Evolutionary conservation across 2,113 vertebrate species (phyloP), one percentile per base, ranked within the genome.

Genomic region (Chitala chitala): DNA sequence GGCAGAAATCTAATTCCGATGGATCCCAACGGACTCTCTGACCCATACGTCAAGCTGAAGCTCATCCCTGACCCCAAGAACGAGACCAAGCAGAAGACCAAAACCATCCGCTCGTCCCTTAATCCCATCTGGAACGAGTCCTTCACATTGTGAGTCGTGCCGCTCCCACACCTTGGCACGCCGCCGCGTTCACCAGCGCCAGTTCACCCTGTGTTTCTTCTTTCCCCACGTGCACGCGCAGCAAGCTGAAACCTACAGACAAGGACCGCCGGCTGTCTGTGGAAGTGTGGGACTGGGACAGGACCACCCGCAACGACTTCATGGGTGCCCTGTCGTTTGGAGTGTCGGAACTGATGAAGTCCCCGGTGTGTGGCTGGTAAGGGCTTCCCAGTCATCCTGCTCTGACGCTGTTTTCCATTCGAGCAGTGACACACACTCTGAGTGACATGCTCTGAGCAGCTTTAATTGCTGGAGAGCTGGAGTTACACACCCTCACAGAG

Each of bases 251-350:
- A 79, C 84, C 94, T 1, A 76, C 92, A 3, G 96, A 99, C 82
- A 99, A 98, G 85, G 96, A 98, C 82, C 94, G 96, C 53, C 87
- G 96, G 66, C 90, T 99, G 26, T 96, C 95, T 0, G 89, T 99
- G 6, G 96, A 99, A 81, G 92, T 99, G 66, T 99, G 96, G 96
- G 96, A 99, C 85, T 99, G 96, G 96, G 96, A 99, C 80, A 91
- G 96, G 44, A 98, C 96, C 65, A 98, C 96, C 29, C 88, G 96
- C 81, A 99, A 99, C 2, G 96, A 99, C 87, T 99, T 99, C 86
- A 99, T 99, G 96, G 96, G 96, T 2, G 91, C 95, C 1, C 92
- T 98, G 36, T 99, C 96, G 5, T 99, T 99, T 29, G 96, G 96
- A 0, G 95, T 99, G 36, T 99, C 96, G 0, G 96, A 99, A 85